phyloP scores from a whole-genome alignment of 2,888 invertebrate species.

The Sylvicola fuscatus region DNA sequence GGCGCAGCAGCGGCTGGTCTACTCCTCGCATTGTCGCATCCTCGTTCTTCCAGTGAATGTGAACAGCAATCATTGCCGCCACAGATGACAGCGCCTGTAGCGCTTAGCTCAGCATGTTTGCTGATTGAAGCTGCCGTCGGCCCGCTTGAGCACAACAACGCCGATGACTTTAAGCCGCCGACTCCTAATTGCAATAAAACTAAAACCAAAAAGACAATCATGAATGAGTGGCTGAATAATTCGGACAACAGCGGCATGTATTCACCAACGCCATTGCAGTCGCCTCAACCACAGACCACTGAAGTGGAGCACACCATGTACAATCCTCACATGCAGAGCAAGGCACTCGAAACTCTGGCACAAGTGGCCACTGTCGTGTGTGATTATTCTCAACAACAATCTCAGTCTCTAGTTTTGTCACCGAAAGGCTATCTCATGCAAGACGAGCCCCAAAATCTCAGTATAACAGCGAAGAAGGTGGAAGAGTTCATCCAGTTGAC shows the following conservation, averaged over 20 bases:
- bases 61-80: constrained; percentile 13
- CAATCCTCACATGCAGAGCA: constrained; percentile 20
- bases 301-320: too few relatives aligned
- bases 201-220: constrained; percentile 78
- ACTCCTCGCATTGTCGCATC: constrained; percentile 33
- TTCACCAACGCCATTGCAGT: constrained; percentile 27
- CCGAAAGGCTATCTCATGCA: neutral
- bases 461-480: constrained; percentile 19
- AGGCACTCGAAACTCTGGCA: constrained; percentile 38
- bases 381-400: neutral
- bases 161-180: constrained; percentile 66
- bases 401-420: neutral
- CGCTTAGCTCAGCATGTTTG: constrained; percentile 56
- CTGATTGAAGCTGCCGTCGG: constrained; percentile 70
- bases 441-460: constrained; percentile 15
- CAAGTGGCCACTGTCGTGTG: constrained; percentile 34
- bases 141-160: constrained; percentile 32
- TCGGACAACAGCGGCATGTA: constrained; percentile 30
- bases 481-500: constrained; percentile 18
- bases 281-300: neutral
- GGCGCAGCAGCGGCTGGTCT: constrained; percentile 33
- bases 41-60: neutral
- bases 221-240: constrained; percentile 79
- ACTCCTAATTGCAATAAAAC: constrained; percentile 12
- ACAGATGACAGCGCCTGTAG: constrained; percentile 14